Evolutionary conservation across 2,888 invertebrate genomes (phyloP).

Genomic region (Hypomecis atomaria): DNA sequence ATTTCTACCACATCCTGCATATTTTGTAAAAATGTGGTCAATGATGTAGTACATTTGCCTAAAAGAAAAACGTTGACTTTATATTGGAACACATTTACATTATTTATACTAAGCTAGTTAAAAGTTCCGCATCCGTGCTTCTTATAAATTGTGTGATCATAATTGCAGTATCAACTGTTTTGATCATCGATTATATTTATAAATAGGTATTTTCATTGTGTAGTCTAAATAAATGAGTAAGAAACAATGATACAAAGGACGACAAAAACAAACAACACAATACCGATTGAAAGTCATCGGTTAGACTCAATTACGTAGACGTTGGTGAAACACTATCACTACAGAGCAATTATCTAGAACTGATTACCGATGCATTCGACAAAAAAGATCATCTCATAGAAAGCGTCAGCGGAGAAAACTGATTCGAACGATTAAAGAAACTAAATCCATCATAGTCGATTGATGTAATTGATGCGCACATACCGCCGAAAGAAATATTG

Average conservation of each 20-base stretch:
- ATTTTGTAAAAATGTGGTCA: too few relatives aligned
- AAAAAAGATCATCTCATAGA: slow-evolving; percentile 35
- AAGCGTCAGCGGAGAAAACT: slow-evolving; percentile 46
- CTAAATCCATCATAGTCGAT: slow-evolving; percentile 47
- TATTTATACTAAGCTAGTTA: too few relatives aligned
- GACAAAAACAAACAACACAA: slow-evolving; percentile 9
- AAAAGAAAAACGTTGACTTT: too few relatives aligned
- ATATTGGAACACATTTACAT: too few relatives aligned
- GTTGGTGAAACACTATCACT: slow-evolving; percentile 18
- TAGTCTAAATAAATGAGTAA: slow-evolving; percentile 8
- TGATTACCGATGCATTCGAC: slow-evolving; percentile 14
- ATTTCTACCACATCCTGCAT: too few relatives aligned
- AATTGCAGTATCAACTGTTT: too few relatives aligned
- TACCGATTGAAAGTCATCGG: not conserved
- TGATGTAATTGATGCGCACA: slow-evolving; percentile 49
- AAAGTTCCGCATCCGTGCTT: too few relatives aligned
- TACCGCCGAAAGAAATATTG: slow-evolving; percentile 46
- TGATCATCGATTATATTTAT: too few relatives aligned
- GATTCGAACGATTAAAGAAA: slow-evolving; percentile 43
- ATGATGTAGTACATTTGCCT: too few relatives aligned
- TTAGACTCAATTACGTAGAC: not conserved
- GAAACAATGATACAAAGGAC: slow-evolving; percentile 21
- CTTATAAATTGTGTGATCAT: too few relatives aligned
- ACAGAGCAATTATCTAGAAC: slow-evolving; percentile 19
- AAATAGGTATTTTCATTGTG: too few relatives aligned